Percentiles rank a stretch among this genome's conserved stretches.
Evolutionary conservation across 2,113 vertebrate species (phyloP).

Genomic region (Tachycineta bicolor): DNA sequence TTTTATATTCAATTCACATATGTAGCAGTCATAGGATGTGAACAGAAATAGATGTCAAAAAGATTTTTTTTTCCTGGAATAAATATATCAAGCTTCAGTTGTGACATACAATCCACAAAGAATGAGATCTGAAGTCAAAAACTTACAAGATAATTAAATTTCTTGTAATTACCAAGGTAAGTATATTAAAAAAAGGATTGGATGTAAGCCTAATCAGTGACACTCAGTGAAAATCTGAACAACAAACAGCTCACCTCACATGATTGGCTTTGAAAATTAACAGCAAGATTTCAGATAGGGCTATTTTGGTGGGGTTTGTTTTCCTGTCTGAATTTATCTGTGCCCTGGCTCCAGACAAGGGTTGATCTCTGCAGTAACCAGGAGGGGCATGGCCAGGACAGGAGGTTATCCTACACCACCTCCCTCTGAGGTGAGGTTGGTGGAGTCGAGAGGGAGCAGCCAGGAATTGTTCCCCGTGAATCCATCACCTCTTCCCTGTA

Average conservation of each 20-base stretch:
- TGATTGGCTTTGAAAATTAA: not conserved
- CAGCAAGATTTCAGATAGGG: not conserved
- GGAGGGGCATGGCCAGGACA: not conserved
- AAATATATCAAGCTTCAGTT: not conserved
- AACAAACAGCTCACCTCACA: not conserved
- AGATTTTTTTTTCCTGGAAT: not conserved
- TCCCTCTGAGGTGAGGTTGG: too few species aligned
- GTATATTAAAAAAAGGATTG: not conserved
- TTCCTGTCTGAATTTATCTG: not conserved
- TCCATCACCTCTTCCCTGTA: not conserved
- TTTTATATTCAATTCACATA: not conserved
- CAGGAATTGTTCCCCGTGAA: accelerated
- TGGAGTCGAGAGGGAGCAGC: not conserved
- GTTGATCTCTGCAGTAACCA: not conserved
- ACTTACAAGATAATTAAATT: not conserved
- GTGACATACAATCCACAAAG: not conserved
- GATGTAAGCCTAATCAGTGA: not conserved
- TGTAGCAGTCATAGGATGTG: not conserved
- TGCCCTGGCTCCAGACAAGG: not conserved
- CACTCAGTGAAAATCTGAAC: not conserved
- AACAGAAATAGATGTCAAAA: not conserved
- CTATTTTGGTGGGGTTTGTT: accelerated
- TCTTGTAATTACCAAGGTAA: not conserved
- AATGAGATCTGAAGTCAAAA: not conserved
- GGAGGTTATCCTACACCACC: not conserved